These are phyloP conservation scores for Apis dorsata DNA, from an alignment of 1,140 invertebrate species.

Conservation along the genomic window DNA sequence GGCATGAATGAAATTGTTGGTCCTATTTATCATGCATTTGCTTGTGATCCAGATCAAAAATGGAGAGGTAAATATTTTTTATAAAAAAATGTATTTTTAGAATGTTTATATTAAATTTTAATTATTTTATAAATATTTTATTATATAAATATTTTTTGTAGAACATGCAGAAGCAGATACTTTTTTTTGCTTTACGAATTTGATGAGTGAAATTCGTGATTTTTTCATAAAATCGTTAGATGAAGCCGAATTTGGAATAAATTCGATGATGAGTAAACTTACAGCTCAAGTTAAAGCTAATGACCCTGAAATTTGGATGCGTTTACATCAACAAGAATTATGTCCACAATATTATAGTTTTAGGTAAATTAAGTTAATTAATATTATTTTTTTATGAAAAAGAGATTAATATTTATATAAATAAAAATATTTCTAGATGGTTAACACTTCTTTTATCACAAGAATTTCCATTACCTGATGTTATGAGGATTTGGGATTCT, in stretches of 20 bases:
- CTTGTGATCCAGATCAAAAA: conserved; percentile 90
- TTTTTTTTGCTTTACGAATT: conserved; percentile 98
- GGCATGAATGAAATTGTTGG: conserved; percentile 99
- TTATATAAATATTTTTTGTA: conserved; percentile 77
- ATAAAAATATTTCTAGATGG: conserved; percentile 85
- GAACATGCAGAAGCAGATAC: conserved; percentile 97
- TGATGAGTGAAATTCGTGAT: conserved; percentile 98
- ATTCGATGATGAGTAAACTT: conserved; percentile 90
- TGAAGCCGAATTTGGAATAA: conserved; percentile 94
- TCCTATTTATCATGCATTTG: conserved; percentile 98
- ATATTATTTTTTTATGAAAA: neutral
- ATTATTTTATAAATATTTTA: too few species aligned
- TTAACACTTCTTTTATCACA: conserved; percentile 97
- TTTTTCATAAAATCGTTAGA: conserved; percentile 98
- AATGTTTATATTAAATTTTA: neutral
- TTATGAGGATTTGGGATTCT: conserved; percentile 97
- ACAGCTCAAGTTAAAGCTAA: conserved; percentile 87
- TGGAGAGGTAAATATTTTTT: conserved; percentile 84
- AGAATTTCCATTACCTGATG: conserved; percentile 98
- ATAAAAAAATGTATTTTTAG: neutral
- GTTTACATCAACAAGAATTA: conserved; percentile 90
- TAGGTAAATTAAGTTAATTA: conserved; percentile 79
- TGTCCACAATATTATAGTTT: conserved; percentile 98
- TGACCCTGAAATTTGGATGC: conserved; percentile 89
- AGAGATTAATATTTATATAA: neutral